Percentiles rank a stretch among this genome's conserved stretches.
phyloP scores from a whole-genome alignment of 2,113 vertebrate species.

The Cottus gobio region DNA sequence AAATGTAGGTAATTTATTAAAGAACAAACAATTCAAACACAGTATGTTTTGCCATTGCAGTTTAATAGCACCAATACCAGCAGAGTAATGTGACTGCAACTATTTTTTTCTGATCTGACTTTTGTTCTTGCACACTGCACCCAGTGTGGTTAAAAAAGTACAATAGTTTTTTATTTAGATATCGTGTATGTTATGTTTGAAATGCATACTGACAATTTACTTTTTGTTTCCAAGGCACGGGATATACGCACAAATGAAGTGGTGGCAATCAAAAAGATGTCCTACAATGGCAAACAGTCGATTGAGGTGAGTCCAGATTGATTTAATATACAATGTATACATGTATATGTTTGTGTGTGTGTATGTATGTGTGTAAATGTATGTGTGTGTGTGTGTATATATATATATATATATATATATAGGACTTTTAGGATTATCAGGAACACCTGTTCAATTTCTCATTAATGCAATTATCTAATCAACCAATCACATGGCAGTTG shows the following conservation, averaged over 20 bases:
- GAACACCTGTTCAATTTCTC: too few relatives aligned
- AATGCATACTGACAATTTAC: not conserved
- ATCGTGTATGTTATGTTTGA: not conserved
- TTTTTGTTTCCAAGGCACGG: slow-evolving; percentile 86
- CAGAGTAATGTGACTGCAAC: slow-evolving; percentile 10
- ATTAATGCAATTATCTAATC: too few relatives aligned
- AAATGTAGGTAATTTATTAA: not conserved
- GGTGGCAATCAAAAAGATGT: slow-evolving; percentile 99
- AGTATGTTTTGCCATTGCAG: not conserved
- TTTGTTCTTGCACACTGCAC: not conserved
- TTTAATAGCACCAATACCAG: not conserved
- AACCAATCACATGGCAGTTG: too few relatives aligned
- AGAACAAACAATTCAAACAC: not conserved
- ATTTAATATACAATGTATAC: not conserved
- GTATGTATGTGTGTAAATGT: not conserved
- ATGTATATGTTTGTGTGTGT: too few relatives aligned
- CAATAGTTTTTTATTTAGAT: not conserved
- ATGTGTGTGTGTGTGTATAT: not conserved
- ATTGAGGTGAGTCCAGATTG: slow-evolving; percentile 87
- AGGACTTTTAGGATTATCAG: too few relatives aligned
- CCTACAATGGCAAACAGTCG: slow-evolving; percentile 97
- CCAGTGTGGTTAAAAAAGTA: not conserved
- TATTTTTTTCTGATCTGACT: not conserved
- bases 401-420: not conserved
- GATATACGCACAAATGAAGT: slow-evolving; percentile 98